These are phyloP conservation scores for Rhynchonycteris naso DNA, from an alignment of 2,797 vertebrate genomes.

Conservation along the genomic window DNA sequence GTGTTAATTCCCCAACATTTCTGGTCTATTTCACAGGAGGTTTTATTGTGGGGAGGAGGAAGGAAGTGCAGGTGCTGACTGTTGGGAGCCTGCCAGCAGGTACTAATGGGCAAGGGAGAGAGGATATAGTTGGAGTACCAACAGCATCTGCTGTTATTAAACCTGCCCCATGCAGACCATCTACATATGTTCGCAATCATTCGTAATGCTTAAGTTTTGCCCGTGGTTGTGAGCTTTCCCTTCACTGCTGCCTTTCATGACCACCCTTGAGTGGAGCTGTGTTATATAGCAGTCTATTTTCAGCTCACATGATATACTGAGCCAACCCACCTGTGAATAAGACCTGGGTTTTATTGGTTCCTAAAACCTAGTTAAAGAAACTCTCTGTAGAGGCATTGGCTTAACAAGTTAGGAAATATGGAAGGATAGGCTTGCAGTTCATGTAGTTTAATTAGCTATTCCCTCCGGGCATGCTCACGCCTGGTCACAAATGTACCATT, in stretches of 20 bases:
- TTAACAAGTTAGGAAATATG: conserved; percentile 12
- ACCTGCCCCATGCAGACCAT: too few species aligned
- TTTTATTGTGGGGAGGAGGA: neutral
- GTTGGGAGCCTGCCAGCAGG: neutral
- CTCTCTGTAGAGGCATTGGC: neutral
- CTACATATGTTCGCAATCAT: too few species aligned
- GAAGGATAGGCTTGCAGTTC: neutral
- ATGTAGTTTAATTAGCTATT: conserved; percentile 4
- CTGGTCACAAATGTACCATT: neutral
- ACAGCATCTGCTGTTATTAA: neutral
- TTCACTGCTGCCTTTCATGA: neutral
- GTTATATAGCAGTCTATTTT: neutral
- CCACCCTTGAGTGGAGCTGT: neutral
- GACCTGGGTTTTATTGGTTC: neutral
- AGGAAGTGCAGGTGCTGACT: neutral
- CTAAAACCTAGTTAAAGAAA: neutral
- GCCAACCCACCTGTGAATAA: neutral
- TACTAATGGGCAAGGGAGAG: neutral
- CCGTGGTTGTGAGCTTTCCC: neutral
- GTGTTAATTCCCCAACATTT: neutral
- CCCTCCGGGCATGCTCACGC: neutral
- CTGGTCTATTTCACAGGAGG: neutral
- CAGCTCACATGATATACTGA: neutral
- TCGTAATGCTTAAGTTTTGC: neutral
- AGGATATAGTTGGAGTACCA: neutral